Base-by-base conservation (phyloP, 1,140 invertebrate species). In the Anoplolepis gracilipes region DNA sequence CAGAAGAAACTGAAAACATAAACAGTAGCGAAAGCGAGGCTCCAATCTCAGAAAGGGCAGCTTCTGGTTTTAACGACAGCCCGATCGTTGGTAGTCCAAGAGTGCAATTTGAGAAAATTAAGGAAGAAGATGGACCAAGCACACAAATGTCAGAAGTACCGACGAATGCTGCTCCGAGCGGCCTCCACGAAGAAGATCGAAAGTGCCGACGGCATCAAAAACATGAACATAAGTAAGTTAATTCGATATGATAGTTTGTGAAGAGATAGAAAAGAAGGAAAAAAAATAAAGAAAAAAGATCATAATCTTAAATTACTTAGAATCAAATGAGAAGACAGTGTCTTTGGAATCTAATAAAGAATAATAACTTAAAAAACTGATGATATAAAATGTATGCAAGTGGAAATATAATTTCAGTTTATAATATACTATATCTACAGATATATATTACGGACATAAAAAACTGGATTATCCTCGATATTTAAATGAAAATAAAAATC, bases 81-180 rank as follows among this genome's bases (percentile, higher is more conserved):
- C 87, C 93, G 0, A 86, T 90, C 0, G 69, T 93, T 0, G 93
- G 92, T 4, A 94, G 93, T 82, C 94, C 94, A 0, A 89, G 95
- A 55, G 95, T 96, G 0, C 95, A 95, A 82, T 95, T 95, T 78
- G 93, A 95, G 53, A 93, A 93, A 0, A 93, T 94, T 39, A 92
- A 90, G 46, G 94, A 95, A 55, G 94, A 95, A 55, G 92, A 91
- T 13, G 28, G 64, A 10, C 22, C 65, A 0, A 28, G 33, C 7
- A n/a, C 36, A 39, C 67, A 46, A 10, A 59, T 25, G 30, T 42
- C 62, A 13, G 88, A 86, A 22, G 6, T 36, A 2, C 25, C 39
- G 22, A n/a, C 11, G 25, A 39, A 1, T 6, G 49, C 0, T 3
- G n/a, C 11, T 2, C 1, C 49, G 1, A 64, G 1, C 0, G 28